Evolutionary conservation across 2,888 invertebrate genomes (phyloP).

Genomic region (Dorcus hopei): DNA sequence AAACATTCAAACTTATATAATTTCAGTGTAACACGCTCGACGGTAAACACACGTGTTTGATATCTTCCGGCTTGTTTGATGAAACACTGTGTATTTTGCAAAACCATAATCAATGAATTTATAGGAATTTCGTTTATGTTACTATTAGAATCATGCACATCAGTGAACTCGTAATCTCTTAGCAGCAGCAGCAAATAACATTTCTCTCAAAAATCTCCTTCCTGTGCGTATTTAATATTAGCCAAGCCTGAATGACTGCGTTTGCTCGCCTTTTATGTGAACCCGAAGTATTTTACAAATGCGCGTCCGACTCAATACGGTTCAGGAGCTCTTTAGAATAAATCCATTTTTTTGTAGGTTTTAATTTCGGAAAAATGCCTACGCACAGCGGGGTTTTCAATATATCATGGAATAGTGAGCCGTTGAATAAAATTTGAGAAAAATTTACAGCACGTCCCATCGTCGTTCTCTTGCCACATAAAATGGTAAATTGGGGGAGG

Average conservation of each 20-base stretch:
- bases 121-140: no score
- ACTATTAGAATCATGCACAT: no score
- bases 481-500: no score
- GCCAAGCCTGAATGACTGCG: slow-evolving; percentile 11
- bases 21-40: no score
- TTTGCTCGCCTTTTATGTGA: slow-evolving; percentile 11
- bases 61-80: no score
- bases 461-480: not conserved
- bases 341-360: slow-evolving; percentile 6
- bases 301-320: slow-evolving; percentile 3
- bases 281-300: slow-evolving; percentile 1
- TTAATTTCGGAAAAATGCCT: slow-evolving; percentile 21
- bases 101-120: no score
- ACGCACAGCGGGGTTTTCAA: slow-evolving; percentile 9
- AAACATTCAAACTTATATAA: no score
- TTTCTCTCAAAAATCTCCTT: slow-evolving; percentile 10
- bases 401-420: slow-evolving; percentile 1
- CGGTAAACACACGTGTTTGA: no score
- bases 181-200: no score
- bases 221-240: slow-evolving; percentile 8
- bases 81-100: no score
- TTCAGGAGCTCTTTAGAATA: slow-evolving; percentile 6
- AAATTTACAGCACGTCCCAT: not conserved
- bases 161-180: no score
- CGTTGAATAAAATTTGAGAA: not conserved